Percentiles rank a stretch among this genome's conserved stretches.
Conservation (phyloP, 2,888 invertebrate genomes). For the Ormyrus rosae region DNA sequence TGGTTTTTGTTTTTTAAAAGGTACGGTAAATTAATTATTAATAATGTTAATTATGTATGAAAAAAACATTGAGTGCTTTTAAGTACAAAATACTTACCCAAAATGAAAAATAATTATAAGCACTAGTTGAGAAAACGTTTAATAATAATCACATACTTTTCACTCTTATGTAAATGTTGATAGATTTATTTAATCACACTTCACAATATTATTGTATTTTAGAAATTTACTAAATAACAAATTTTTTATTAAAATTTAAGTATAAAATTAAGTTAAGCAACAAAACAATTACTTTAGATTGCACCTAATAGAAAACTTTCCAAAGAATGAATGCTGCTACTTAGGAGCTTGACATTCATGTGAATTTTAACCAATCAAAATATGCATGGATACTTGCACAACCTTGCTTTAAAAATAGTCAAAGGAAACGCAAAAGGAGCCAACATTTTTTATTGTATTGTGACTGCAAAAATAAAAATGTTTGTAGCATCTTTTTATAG, state of each 20-base stretch:
- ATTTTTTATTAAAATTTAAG: too few species aligned
- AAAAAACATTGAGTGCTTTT: too few species aligned
- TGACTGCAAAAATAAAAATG: slow-evolving; percentile 21
- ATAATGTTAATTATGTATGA: too few species aligned
- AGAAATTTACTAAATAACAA: too few species aligned
- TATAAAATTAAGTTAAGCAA: too few species aligned
- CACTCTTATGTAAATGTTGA: slow-evolving; percentile 34
- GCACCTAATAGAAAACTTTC: slow-evolving; percentile 2
- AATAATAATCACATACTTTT: slow-evolving; percentile 43
- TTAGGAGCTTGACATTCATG: slow-evolving; percentile 58
- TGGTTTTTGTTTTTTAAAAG: background rate
- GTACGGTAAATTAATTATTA: too few species aligned
- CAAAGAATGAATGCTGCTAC: slow-evolving; percentile 34
- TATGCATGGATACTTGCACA: slow-evolving; percentile 57
- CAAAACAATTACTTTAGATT: too few species aligned
- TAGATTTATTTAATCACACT: slow-evolving; percentile 22
- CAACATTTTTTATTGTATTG: slow-evolving; percentile 46
- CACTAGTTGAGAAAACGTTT: slow-evolving; percentile 31
- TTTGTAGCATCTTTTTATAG: slow-evolving; percentile 1
- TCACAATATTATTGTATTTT: background rate
- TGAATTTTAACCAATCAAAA: slow-evolving; percentile 61
- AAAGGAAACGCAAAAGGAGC: slow-evolving; percentile 57
- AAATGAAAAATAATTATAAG: slow-evolving; percentile 13
- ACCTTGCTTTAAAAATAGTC: slow-evolving; percentile 63
- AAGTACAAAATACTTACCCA: slow-evolving; percentile 41